phyloP scores from a whole-genome alignment of 2,797 vertebrate species.

The Clangula hyemalis region DNA sequence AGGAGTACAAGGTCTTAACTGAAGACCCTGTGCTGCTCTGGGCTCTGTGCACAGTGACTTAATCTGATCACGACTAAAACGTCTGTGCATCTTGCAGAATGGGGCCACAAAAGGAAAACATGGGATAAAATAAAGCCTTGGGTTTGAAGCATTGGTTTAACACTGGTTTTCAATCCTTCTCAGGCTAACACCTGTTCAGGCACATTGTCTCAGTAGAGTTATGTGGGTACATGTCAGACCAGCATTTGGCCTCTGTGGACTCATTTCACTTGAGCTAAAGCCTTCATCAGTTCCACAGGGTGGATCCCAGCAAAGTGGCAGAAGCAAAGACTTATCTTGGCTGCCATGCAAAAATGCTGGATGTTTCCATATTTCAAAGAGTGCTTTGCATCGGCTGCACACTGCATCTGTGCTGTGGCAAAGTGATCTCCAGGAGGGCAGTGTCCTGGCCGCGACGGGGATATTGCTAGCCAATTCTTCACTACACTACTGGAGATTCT shows the following conservation, averaged over 20 bases:
- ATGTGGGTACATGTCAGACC: background rate
- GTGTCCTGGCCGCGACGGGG: background rate
- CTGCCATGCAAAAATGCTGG: conserved; percentile 44
- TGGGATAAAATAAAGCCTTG: background rate
- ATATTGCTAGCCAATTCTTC: conserved; percentile 47
- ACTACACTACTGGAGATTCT: conserved; percentile 30
- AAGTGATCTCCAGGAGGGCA: background rate
- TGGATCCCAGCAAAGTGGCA: conserved; percentile 12
- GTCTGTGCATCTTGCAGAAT: background rate
- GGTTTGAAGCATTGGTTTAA: background rate
- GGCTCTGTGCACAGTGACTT: background rate
- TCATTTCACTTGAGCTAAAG: background rate
- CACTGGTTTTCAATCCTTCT: background rate
- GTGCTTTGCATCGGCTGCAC: conserved; percentile 33
- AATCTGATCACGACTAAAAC: background rate
- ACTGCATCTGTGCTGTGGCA: conserved; percentile 6
- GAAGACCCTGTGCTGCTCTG: background rate
- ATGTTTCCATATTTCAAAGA: conserved; percentile 55
- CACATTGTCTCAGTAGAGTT: fast-evolving
- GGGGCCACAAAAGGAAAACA: background rate
- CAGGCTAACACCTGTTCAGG: conserved; percentile 12
- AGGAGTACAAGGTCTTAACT: background rate
- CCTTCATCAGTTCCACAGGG: background rate
- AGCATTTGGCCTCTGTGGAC: background rate
- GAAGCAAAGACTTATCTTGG: conserved; percentile 46